Conservation (phyloP, 2,113 vertebrate species). For the Cacatua alba region DNA sequence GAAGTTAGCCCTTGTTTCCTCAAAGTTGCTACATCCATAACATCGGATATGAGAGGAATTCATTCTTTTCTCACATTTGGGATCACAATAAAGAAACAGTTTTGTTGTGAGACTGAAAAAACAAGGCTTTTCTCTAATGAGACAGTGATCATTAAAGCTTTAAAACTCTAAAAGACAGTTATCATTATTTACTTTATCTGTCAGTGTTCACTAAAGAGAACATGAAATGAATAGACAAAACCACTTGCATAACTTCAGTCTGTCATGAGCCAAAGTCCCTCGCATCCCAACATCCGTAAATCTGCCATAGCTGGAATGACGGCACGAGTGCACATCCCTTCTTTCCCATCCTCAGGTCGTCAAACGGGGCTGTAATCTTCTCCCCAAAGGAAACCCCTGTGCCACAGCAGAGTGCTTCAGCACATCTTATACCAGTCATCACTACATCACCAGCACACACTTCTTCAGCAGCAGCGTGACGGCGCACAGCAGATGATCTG, state of each 20-base stretch:
- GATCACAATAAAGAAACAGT: not conserved
- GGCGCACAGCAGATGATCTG: not conserved
- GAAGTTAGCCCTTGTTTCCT: not conserved
- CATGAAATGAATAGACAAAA: not conserved
- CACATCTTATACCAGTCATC: not conserved
- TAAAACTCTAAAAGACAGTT: not conserved
- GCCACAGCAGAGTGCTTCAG: not conserved
- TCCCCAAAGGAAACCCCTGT: not conserved
- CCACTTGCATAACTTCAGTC: not conserved
- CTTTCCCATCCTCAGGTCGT: not conserved
- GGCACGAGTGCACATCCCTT: rapidly evolving
- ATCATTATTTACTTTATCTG: not conserved
- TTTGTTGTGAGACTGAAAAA: not conserved
- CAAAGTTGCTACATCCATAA: not conserved
- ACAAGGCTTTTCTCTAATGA: not conserved
- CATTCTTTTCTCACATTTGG: not conserved
- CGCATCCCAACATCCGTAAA: not conserved
- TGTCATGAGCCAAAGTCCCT: not conserved
- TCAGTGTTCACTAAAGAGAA: not conserved
- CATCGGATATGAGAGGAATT: not conserved
- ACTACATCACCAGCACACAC: not conserved
- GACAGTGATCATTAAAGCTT: not conserved
- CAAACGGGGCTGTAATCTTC: not conserved
- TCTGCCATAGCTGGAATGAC: rapidly evolving
- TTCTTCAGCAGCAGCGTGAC: not conserved